A percentile compares a stretch with the other conserved stretches of the same genome.
Evolutionary conservation across 1,140 invertebrate species (phyloP).

Genomic region (Bradynema listronoti): DNA sequence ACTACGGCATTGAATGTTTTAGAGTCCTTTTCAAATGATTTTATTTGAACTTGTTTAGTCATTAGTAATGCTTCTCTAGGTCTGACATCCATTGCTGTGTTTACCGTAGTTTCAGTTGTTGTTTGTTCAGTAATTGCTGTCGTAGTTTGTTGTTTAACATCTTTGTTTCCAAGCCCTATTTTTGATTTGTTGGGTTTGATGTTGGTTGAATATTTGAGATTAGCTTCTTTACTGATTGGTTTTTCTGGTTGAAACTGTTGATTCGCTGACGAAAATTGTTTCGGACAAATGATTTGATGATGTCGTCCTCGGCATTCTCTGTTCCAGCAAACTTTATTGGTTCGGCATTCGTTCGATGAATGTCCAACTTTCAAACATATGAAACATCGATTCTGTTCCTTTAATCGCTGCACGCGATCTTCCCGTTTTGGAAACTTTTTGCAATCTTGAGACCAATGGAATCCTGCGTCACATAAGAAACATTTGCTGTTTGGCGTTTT

Average conservation of each 20-base stretch:
- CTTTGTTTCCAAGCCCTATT: neutral
- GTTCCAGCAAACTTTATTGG: neutral
- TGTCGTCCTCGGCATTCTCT: constrained; percentile 7
- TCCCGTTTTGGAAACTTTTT: neutral
- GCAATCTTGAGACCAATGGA: constrained; percentile 7
- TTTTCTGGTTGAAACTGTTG: too few species aligned
- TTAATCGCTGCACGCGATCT: constrained; percentile 2
- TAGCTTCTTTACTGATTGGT: too few species aligned
- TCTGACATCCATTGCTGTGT: neutral
- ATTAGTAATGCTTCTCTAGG: constrained; percentile 5
- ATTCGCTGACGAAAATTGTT: too few species aligned
- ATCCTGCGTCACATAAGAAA: constrained; percentile 1
- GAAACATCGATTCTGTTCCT: constrained; percentile 12
- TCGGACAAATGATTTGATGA: constrained; percentile 3
- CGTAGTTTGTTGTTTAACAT: neutral
- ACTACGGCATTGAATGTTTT: constrained; percentile 13
- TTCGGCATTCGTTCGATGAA: neutral
- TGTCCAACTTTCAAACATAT: constrained; percentile 1
- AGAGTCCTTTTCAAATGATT: neutral
- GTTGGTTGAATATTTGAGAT: too few species aligned
- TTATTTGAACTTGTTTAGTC: constrained; percentile 1
- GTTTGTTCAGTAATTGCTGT: neutral
- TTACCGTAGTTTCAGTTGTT: neutral
- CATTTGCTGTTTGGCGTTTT: too few species aligned
- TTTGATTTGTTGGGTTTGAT: neutral